phyloP scores from a whole-genome alignment of 2,888 invertebrate species.

The Imbricaverruca yamaguchii region DNA sequence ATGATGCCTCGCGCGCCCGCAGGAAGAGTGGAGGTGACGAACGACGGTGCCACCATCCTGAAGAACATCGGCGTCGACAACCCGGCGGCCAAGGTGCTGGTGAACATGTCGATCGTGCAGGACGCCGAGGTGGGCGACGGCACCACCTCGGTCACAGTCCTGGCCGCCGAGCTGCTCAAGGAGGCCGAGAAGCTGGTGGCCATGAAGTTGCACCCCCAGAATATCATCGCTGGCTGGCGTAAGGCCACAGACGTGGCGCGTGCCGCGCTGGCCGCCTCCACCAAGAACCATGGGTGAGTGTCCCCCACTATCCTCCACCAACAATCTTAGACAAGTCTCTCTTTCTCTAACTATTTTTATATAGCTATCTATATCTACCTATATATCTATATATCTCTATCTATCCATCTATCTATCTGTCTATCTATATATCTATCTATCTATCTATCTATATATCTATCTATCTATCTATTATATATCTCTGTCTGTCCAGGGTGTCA shows the following conservation, averaged over 20 bases:
- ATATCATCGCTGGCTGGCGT: conserved; percentile 92
- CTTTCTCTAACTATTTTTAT: not conserved
- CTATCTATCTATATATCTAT: no score
- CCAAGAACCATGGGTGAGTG: conserved; percentile 60
- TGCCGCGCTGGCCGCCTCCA: conserved; percentile 66
- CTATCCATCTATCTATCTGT: no score
- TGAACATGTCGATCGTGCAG: conserved; percentile 97
- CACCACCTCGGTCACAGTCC: conserved; percentile 97
- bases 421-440: no score
- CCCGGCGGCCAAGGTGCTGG: conserved; percentile 96
- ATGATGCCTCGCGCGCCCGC: not conserved
- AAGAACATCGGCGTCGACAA: conserved; percentile 95
- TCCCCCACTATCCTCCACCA: not conserved
- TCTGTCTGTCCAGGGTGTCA: no score
- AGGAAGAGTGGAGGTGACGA: conserved; percentile 78
- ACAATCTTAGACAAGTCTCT: not conserved
- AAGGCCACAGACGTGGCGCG: conserved; percentile 76
- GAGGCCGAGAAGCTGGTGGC: conserved; percentile 91
- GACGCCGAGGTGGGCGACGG: conserved; percentile 99
- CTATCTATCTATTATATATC: no score
- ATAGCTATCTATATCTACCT: no score
- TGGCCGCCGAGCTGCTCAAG: conserved; percentile 84
- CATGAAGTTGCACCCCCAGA: conserved; percentile 96
- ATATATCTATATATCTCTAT: no score
- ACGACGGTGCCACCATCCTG: conserved; percentile 97